Evolutionary conservation across 37 sponge, comb jelly and placozoan species (phyloP).

Genomic region (Spongia lamella): DNA sequence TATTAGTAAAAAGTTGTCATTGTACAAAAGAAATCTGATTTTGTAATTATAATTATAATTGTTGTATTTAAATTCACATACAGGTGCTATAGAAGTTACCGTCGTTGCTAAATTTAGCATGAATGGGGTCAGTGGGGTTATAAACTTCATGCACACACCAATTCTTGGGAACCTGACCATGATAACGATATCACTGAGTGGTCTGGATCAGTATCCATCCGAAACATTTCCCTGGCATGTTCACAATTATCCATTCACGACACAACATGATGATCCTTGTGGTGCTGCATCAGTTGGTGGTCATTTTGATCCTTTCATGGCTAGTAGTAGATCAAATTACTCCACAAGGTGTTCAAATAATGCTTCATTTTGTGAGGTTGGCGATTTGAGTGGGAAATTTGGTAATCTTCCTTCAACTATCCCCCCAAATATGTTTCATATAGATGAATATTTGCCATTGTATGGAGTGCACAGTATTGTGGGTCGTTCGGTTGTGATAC

Average conservation of each 20-base stretch:
- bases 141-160: slow-evolving; percentile 44
- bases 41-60: too few relatives aligned
- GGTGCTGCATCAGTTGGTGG: slow-evolving; percentile 18
- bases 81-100: background rate
- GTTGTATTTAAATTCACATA: too few relatives aligned
- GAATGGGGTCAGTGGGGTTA: slow-evolving; percentile 51
- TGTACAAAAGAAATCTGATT: too few relatives aligned
- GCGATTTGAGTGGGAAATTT: slow-evolving; percentile 71
- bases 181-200: slow-evolving; percentile 36
- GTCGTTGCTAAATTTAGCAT: slow-evolving; percentile 40
- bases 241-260: slow-evolving; percentile 41
- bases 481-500: slow-evolving; percentile 69
- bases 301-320: slow-evolving; percentile 55
- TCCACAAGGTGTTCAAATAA: slow-evolving; percentile 7
- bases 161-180: slow-evolving; percentile 9
- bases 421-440: too few relatives aligned
- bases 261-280: slow-evolving; percentile 17
- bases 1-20: too few relatives aligned
- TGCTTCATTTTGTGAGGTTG: slow-evolving; percentile 45
- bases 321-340: slow-evolving; percentile 16
- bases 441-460: slow-evolving; percentile 11
- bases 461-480: slow-evolving; percentile 58
- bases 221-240: slow-evolving; percentile 54
- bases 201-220: slow-evolving; percentile 3
- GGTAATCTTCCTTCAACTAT: slow-evolving; percentile 20